phyloP scores from a whole-genome alignment of 2,797 vertebrate genomes.

The Emys orbicularis region DNA sequence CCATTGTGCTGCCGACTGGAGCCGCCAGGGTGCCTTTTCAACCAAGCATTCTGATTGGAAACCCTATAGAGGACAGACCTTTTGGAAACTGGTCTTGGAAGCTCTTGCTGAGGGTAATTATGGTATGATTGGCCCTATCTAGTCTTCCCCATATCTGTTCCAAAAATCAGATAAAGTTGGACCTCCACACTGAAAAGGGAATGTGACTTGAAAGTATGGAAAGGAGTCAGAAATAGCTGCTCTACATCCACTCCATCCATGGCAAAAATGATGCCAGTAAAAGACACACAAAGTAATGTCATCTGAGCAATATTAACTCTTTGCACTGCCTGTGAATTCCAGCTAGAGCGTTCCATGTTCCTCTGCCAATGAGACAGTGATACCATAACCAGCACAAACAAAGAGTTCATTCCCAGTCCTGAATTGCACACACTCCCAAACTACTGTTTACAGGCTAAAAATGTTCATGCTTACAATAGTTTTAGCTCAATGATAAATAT shows the following conservation, averaged over 20 bases:
- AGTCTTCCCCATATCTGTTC: not conserved
- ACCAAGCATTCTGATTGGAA: no score
- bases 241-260: not conserved
- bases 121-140: not conserved
- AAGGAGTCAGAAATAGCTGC: not conserved
- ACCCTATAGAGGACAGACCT: not conserved
- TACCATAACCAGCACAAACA: not conserved
- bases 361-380: not conserved
- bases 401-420: not conserved
- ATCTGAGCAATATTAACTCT: not conserved
- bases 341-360: not conserved
- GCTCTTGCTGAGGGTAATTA: not conserved
- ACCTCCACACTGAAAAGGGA: not conserved
- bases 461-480: fast-evolving
- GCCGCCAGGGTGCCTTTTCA: no score
- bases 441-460: not conserved
- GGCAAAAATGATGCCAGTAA: not conserved
- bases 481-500: not conserved
- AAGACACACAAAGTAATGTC: not conserved
- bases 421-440: fast-evolving
- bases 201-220: not conserved
- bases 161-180: not conserved
- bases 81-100: not conserved
- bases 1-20: no score
- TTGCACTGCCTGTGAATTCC: not conserved